Evolutionary conservation across 2,113 vertebrate genomes (phyloP), one percentile per base, ranked within the genome.

Genomic region (Lycaon pictus): DNA sequence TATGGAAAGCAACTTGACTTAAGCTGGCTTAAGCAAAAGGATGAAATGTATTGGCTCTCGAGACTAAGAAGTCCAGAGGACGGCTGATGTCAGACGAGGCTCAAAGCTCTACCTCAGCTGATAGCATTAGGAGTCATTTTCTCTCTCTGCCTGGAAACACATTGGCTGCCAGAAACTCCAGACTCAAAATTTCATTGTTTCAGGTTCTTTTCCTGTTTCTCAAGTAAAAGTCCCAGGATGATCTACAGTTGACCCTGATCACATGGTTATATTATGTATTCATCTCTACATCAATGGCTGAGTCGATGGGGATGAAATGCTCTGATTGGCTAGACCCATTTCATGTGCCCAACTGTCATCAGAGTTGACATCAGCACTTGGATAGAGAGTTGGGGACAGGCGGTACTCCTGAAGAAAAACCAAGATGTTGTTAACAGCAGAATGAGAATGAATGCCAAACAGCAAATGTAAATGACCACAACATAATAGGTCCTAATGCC

Each of bases 181-280:
- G 67, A 48, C 16, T 53, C 20, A 27, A 0, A 65, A 32, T 22
- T 37, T 80, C 85, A 62, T 0, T 16, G 13, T 79, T 96, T 71
- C 84, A 83, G 16, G 17, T 25, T 86, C 37, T 63, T 86, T 51
- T 16, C 27, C 76, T 60, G 6, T 56, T 32, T 80, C 76, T 74
- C 22, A 29, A 51, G 20, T 29, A 43, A 19, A 65, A 74, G 63
- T 55, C 25, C 53, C 27, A 83, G 35, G 27, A 27, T 35, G 16
- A 29, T 43, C 65, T 51, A n/a, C 6, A 27, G 69, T 5, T 58
- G 65, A 62, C 11, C 29, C 55, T 71, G 17, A 55, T 11, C 17
- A 7, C 12, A 3, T 8, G 60, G 43, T 25, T 77, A 1, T 7
- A 15, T 62, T 63, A 37, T 0, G 0, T 53, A 29, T 2, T 77